These are phyloP conservation scores for Embidobia sp. DNA, from an alignment of 2,888 invertebrate species.

Conservation along the genomic window DNA sequence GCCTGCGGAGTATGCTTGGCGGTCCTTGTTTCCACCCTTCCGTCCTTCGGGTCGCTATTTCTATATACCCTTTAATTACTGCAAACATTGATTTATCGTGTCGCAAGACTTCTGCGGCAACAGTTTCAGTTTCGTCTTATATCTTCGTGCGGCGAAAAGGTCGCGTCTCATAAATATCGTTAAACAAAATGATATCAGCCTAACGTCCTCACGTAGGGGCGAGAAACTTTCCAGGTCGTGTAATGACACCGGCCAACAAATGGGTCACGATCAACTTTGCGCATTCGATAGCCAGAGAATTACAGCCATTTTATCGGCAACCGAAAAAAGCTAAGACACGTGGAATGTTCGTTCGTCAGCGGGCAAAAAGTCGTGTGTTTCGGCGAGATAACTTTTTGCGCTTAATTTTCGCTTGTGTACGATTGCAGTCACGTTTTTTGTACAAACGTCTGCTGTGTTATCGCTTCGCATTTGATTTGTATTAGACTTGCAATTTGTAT, in stretches of 20 bases:
- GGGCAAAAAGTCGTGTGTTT: conserved; percentile 25
- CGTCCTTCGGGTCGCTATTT: too few species aligned
- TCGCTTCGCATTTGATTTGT: not conserved
- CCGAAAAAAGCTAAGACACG: too few species aligned
- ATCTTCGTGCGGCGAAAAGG: conserved; percentile 38
- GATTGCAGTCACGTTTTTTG: conserved; percentile 2
- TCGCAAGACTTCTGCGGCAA: conserved; percentile 48
- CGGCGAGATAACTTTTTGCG: conserved; percentile 43
- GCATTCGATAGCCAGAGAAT: conserved; percentile 41
- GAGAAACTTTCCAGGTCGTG: conserved; percentile 50
- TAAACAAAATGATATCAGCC: conserved; percentile 45
- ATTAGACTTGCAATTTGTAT: too few species aligned
- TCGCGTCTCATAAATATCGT: conserved; percentile 38
- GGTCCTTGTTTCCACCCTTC: conserved; percentile 6
- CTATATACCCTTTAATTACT: conserved; percentile 24
- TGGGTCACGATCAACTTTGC: conserved; percentile 39
- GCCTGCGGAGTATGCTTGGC: too few species aligned
- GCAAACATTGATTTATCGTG: conserved; percentile 57
- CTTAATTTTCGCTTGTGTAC: conserved; percentile 36
- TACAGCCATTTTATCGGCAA: conserved; percentile 33
- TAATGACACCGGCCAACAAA: conserved; percentile 56
- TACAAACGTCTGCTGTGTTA: not conserved
- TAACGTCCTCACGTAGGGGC: conserved; percentile 19
- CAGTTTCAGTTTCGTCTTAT: conserved; percentile 45
- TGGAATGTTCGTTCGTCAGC: conserved; percentile 19